Evolutionary conservation across 2,888 invertebrate genomes (phyloP), one percentile per base, ranked within the genome.

Genomic region (Pilophorus perplexus): DNA sequence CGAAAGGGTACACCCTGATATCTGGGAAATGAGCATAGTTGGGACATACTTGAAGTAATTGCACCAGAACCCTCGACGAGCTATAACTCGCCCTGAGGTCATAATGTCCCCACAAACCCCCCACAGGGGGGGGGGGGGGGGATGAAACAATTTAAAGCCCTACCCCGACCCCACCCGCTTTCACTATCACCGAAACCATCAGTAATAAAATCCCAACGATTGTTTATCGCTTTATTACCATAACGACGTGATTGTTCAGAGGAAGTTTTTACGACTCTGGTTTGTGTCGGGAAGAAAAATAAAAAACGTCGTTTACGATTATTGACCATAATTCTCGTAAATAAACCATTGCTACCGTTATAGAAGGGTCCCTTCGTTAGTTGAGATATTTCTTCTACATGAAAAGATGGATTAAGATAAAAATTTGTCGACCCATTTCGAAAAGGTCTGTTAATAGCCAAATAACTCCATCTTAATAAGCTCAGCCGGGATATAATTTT

Each of bases 161-260:
- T n/a, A n/a, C n/a, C n/a, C n/a, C n/a, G n/a, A n/a, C n/a, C n/a
- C n/a, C n/a, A n/a, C n/a, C n/a, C 33, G 6, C 33, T 12, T 33
- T 12, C 6, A 33, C 6, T 33, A 33, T 33, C 33, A 6, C 50
- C 6, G 25, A 50, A 50, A 50, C 28, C 50, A 50, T 27, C 50
- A 50, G 50, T 27, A 27, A 8, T 50, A 50, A 50, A 50, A 50
- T 50, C 27, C 33, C 28, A 3, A 27, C 14, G 50, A 27, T 50
- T n/a, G 27, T 50, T 50, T 50, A 50, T 50, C 50, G 50, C 50
- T 50, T 50, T 50, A 50, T 23, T 27, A 25, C 50, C 50, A 33
- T 33, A 33, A 33, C 33, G 33, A 33, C 33, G 12, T 33, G 12
- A 33, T 33, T 33, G 33, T 33, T 8, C 33, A 33, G 33, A 12